Evolutionary conservation across 2,797 vertebrate species (phyloP).

Genomic region (Pelobates cultripes): DNA sequence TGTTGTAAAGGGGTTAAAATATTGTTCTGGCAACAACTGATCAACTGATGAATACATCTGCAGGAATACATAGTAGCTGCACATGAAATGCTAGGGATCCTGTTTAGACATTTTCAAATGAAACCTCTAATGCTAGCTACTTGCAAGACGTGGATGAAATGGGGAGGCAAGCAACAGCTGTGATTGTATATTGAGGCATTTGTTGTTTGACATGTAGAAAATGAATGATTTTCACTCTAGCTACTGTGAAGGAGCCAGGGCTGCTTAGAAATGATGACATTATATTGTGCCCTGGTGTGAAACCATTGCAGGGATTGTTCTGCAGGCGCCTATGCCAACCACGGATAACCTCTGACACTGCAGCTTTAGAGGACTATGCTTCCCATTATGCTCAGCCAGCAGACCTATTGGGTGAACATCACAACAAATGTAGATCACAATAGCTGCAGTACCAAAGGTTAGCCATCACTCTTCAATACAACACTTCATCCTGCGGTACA

Average conservation of each 20-base stretch:
- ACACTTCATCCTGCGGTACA: not conserved
- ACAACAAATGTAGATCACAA: not conserved
- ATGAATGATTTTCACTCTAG: slow-evolving; percentile 32
- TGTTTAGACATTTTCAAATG: too few relatives aligned
- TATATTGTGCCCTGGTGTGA: slow-evolving; percentile 15
- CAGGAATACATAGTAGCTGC: not conserved
- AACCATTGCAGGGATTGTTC: not conserved
- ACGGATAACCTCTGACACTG: not conserved
- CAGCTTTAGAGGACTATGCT: not conserved
- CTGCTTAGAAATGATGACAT: slow-evolving; percentile 12
- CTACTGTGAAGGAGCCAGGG: not conserved
- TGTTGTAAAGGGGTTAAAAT: too few relatives aligned
- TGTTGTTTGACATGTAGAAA: slow-evolving; percentile 39
- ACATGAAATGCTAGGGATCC: too few relatives aligned
- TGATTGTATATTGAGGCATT: slow-evolving; percentile 25
- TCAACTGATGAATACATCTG: not conserved
- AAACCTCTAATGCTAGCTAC: not conserved
- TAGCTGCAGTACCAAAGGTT: not conserved
- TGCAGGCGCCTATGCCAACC: not conserved
- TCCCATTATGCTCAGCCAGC: too few relatives aligned
- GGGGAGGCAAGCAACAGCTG: slow-evolving; percentile 36
- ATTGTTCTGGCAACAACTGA: too few relatives aligned
- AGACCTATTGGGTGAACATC: not conserved
- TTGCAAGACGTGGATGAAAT: not conserved
- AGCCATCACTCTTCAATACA: not conserved